Conservation (phyloP, 2,113 vertebrate genomes). For the Notothenia coriiceps region DNA sequence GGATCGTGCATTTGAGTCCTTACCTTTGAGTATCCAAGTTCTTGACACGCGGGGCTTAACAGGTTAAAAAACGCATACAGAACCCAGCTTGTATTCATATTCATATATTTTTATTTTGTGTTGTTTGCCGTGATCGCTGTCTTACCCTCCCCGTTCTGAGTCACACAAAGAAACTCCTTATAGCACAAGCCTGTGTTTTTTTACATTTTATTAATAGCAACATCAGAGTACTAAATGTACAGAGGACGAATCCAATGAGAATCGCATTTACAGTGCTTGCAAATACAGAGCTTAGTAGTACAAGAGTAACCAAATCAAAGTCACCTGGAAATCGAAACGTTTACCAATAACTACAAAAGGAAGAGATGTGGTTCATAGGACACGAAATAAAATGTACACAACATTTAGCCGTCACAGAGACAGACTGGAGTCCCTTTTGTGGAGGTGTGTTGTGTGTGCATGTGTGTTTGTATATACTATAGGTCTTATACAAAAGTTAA, state of each 20-base stretch:
- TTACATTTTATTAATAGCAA: slow-evolving; percentile 93
- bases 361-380: slow-evolving; percentile 82
- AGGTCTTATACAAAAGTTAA: slow-evolving; percentile 87
- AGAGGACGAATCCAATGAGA: slow-evolving; percentile 88
- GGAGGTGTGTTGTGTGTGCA: slow-evolving; percentile 56
- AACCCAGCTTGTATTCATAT: slow-evolving; percentile 25
- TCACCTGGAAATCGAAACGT: slow-evolving; percentile 85
- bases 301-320: slow-evolving; percentile 91
- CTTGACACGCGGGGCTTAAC: too few relatives aligned
- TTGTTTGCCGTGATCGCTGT: slow-evolving; percentile 30
- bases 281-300: slow-evolving; percentile 91
- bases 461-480: slow-evolving; percentile 76
- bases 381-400: slow-evolving; percentile 83
- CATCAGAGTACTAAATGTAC: slow-evolving; percentile 94
- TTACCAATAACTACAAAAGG: slow-evolving; percentile 85
- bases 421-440: slow-evolving; percentile 75
- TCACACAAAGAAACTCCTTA: slow-evolving; percentile 65
- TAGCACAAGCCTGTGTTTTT: slow-evolving; percentile 71
- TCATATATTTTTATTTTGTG: slow-evolving; percentile 65
- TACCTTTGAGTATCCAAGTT: too few relatives aligned
- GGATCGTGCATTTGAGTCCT: too few relatives aligned
- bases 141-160: slow-evolving; percentile 9
- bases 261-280: slow-evolving; percentile 92
- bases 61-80: slow-evolving; percentile 20
- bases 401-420: slow-evolving; percentile 80